A percentile compares a stretch with the other conserved stretches of the same genome.
phyloP scores from a whole-genome alignment of 2,113 vertebrate genomes.

The Tyto alba region DNA sequence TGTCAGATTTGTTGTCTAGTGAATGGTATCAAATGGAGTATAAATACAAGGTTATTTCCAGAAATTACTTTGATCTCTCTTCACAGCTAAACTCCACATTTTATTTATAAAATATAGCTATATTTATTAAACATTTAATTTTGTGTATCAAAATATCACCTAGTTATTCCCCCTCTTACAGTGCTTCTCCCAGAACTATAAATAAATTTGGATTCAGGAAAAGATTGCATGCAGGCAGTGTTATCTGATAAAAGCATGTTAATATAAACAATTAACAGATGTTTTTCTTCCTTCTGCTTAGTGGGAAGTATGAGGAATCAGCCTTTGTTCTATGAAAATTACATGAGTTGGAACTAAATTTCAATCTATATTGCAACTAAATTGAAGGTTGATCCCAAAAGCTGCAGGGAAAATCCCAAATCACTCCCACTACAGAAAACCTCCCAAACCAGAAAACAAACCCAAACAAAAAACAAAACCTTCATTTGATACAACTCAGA shows the following conservation, averaged over 20 bases:
- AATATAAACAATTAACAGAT: slow-evolving; percentile 38
- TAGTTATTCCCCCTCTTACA: not conserved
- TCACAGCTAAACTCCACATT: not conserved
- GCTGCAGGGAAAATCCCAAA: not conserved
- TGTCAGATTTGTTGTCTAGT: not conserved
- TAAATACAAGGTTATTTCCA: not conserved
- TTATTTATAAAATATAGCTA: not conserved
- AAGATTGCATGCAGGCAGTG: not conserved
- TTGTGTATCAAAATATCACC: not conserved
- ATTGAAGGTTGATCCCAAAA: not conserved
- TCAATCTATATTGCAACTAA: not conserved
- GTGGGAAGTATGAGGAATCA: not conserved
- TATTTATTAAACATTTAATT: not conserved
- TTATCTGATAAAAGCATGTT: not conserved
- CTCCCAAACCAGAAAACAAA: not conserved
- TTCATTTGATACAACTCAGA: not conserved
- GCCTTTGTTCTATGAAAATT: slow-evolving; percentile 21
- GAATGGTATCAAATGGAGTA: not conserved
- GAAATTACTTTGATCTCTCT: not conserved
- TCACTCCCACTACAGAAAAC: not conserved
- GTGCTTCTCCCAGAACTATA: not conserved
- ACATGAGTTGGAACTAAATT: slow-evolving; percentile 34
- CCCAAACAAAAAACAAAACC: not conserved
- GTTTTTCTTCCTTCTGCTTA: not conserved
- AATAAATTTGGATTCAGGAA: not conserved